Evolutionary conservation across 2,888 invertebrate species (phyloP), one percentile per base, ranked within the genome.

Genomic region (Tortrix viridana): DNA sequence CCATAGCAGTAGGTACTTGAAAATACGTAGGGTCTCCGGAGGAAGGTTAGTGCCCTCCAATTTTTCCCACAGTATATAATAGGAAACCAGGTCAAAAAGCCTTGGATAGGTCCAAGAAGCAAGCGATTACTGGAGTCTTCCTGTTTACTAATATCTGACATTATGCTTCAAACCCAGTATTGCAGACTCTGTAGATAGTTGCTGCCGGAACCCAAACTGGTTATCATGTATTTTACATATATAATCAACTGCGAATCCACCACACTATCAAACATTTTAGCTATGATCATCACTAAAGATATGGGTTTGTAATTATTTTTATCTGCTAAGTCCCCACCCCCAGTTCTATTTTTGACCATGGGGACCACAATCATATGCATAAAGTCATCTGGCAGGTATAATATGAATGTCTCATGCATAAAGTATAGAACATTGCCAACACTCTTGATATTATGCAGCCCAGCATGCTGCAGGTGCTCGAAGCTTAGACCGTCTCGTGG

Each of bases 291-390:
- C 12, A 71, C 71, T 3, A 73, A 54, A 0, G 73, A 74, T n/a
- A n/a, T n/a, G n/a, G n/a, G n/a, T 1, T 71, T 72, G 44, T 72
- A 73, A 56, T 73, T 73, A 9, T 7, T 26, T 22, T n/a, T 65
- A 9, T 70, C 71, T 0, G 62, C 37, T 0, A 65, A 7, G 38
- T 72, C 66, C 7, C 50, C 48, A n/a, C 37, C 66, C 7, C 50
- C 48, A n/a, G 50, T 50, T 12, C 63, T 62, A 26, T 65, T 63
- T 43, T 68, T 66, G 0, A 55, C 60, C n/a, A 68, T 58, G 16
- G 65, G 68, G 16, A 65, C 56, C 23, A 23, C 23, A 5, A 23
- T 23, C 3, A 5, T 23, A 5, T 5, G 23, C 23, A 23, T 23
- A 1, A 66, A n/a, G 6, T 65, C 55, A 9, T 16, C 9, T 9